Percentiles rank a stretch among this genome's conserved stretches.
phyloP scores from a whole-genome alignment of 2,888 invertebrate species.

The Hydrotaea diabolus region DNA sequence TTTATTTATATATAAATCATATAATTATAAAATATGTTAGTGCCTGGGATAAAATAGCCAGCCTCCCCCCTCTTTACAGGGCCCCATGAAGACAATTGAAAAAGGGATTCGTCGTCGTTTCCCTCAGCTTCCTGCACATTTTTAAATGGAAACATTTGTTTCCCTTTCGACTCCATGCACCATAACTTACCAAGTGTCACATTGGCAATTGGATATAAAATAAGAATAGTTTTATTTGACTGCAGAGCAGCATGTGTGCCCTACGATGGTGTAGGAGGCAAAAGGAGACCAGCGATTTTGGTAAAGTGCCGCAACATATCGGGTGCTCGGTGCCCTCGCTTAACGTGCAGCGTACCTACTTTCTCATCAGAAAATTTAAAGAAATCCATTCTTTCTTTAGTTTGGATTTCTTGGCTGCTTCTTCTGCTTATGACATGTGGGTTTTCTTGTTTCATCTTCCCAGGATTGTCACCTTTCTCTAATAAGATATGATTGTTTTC shows the following conservation, averaged over 20 bases:
- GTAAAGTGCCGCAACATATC: slow-evolving; percentile 23
- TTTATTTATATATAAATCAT: slow-evolving; percentile 64
- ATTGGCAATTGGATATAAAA: slow-evolving; percentile 33
- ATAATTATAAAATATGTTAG: slow-evolving; percentile 59
- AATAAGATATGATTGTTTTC: slow-evolving; percentile 48
- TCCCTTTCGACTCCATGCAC: slow-evolving; percentile 37
- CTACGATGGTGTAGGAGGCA: slow-evolving; percentile 18
- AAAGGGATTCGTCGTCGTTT: slow-evolving; percentile 18
- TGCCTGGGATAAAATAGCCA: not conserved
- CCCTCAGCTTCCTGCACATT: not conserved
- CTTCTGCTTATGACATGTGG: slow-evolving; percentile 8
- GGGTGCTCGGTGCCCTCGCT: not conserved
- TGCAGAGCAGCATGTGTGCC: not conserved
- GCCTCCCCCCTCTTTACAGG: not conserved
- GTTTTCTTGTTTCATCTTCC: slow-evolving; percentile 68
- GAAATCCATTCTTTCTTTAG: not conserved
- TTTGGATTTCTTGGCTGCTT: not conserved
- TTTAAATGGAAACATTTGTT: slow-evolving; percentile 61
- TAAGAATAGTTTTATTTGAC: slow-evolving; percentile 25
- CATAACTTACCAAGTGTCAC: slow-evolving; percentile 28
- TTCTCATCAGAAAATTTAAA: slow-evolving; percentile 53
- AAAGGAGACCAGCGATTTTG: not conserved
- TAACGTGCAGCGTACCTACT: slow-evolving; percentile 38
- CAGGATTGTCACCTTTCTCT: slow-evolving; percentile 78
- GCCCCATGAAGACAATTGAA: not conserved